Base-by-base conservation (phyloP, 2,113 vertebrate genomes). In the Myanophis thanlyinensis region DNA sequence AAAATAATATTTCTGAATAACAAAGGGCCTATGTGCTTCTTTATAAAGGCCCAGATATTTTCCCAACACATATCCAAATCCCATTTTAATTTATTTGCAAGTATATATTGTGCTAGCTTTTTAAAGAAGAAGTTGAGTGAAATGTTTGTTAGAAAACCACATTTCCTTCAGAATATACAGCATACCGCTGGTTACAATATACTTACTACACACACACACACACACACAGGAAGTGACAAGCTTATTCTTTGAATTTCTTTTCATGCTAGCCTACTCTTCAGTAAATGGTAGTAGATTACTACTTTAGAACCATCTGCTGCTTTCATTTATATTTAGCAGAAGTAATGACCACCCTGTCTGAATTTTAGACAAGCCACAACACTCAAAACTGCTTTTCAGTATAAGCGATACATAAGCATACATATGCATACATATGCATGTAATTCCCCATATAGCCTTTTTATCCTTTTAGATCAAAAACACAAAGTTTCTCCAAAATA, bases 311-410 rank as follows among this genome's bases (percentile, higher is more conserved):
- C 62, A 94, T 93, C 93, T 94, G 91, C 91, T 91, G 40, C 80
- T 94, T 95, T 94, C 94, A 0, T 94, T 93, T 95, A 40, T 95
- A 95, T 94, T 95, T 95, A 96, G 48, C 91, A 89, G 92, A 93
- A 92, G 93, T 96, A 95, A 96, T 95, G 94, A 94, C 53, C 93
- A 94, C 49, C 91, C 91, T 91, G 86, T 94, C 96, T 94, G 93
- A 54, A 94, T 96, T 90, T 91, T 90, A 3, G 52, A 20, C 93
- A 94, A 93, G 7, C 85, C 92, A 90, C n/a, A 35, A 73, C 40
- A 49, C 95, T 93, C 8, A 5, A 93, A 90, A 49, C 49, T 67
- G 89, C 80, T 94, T 93, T 94, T 73, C 80, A 62, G 95, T 95
- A 92, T 94, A 94, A 90, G 51, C 48, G 46, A 91, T 51, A 8